These are phyloP conservation scores for Aurelia aurita DNA, from an alignment of 30 jellyfish, hydroid and myxozoan genomes.

Conservation along the genomic window DNA sequence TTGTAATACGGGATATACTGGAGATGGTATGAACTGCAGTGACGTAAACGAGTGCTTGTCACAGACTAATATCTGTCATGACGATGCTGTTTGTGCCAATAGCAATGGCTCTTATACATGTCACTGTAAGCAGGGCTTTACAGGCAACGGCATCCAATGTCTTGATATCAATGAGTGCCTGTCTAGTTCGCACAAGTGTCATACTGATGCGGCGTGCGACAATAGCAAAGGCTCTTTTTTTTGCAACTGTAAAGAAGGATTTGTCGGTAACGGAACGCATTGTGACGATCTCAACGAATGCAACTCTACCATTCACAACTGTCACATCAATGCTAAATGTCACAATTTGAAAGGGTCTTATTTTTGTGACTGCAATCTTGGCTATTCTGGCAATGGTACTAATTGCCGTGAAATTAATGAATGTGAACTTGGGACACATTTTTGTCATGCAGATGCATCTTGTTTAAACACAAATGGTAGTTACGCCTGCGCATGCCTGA, in stretches of 20 bases:
- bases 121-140: slow-evolving; percentile 33
- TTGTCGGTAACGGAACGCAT: slow-evolving; percentile 35
- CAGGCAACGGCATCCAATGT: slow-evolving; percentile 59
- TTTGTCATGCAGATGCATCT: slow-evolving; percentile 54
- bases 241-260: slow-evolving; percentile 33
- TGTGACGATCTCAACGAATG: slow-evolving; percentile 59
- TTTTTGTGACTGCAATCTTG: slow-evolving; percentile 53
- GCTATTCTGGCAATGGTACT: slow-evolving; percentile 66
- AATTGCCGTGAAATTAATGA: slow-evolving; percentile 62
- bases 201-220: slow-evolving; percentile 27
- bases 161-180: slow-evolving; percentile 55
- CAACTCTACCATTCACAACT: not conserved
- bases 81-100: slow-evolving; percentile 44
- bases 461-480: slow-evolving; percentile 64
- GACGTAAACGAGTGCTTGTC: slow-evolving; percentile 74
- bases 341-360: slow-evolving; percentile 43
- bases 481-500: slow-evolving; percentile 57
- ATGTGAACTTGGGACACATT: slow-evolving; percentile 23
- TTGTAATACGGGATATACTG: slow-evolving; percentile 50
- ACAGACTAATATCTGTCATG: slow-evolving; percentile 32
- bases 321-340: slow-evolving; percentile 55
- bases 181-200: slow-evolving; percentile 1
- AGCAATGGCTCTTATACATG: slow-evolving; percentile 21
- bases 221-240: slow-evolving; percentile 25
- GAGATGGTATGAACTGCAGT: slow-evolving; percentile 57